Evolutionary conservation across 2,797 vertebrate genomes (phyloP), one percentile per base, ranked within the genome.

Genomic region (Anniella stebbinsi): DNA sequence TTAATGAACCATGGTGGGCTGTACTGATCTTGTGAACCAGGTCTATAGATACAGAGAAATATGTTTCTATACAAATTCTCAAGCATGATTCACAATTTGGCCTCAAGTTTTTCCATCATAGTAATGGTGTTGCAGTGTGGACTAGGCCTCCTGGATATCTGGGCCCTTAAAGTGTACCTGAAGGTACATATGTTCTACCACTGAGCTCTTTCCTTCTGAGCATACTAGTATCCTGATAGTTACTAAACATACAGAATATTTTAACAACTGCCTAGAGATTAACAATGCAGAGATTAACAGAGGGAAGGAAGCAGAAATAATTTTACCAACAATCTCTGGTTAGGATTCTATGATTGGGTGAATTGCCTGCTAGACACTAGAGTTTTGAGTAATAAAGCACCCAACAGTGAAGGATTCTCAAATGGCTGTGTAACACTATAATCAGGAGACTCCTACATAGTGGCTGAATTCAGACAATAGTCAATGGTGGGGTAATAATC

Each of bases 271-370:
- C 25, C 36, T 23, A 82, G 57, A 51, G 60, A 30, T 83, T 67
- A 67, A 83, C 60, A 83, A 23, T 67, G 60, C 60, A 83, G 60
- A 67, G 83, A 51, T 72, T 72, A 84, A 84, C 45, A 84, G 33
- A 45, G 51, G 67, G 48, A 51, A 72, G 4, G 69, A 72, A 21
- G 30, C 48, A 51, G 80, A 63, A 57, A 23, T n/a, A 8, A 38
- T 63, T 72, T 41, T 70, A 66, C 66, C 30, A 51, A 0, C 7
- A 51, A 70, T 51, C 28, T 84, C 38, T 30, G 51, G 57, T 18
- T 25, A 36, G 36, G 60, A 38, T 60, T 63, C 80, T 36, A 36
- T 60, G 36, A 66, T 7, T 3, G 12, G 57, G 3, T 23, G 23
- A 66, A 21, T 4, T 67, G 63, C 60, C 30, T 84, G 2, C 13